Conservation (phyloP, 2,797 vertebrate species). For the Lepilemur septentrionalis region DNA sequence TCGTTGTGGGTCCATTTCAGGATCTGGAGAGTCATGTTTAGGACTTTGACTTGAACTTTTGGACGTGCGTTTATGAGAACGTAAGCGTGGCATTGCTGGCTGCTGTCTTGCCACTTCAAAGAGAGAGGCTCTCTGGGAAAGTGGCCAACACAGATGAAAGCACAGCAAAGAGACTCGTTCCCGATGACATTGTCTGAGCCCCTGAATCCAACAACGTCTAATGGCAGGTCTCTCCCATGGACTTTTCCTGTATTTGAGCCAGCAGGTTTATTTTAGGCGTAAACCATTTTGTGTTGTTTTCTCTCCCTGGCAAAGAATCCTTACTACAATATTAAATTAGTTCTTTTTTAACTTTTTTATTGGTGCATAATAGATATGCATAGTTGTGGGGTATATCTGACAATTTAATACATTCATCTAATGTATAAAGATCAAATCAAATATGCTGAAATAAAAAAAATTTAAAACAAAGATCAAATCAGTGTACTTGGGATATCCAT, state of each 20-base stretch:
- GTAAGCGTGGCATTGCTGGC: neutral
- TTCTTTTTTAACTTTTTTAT: neutral
- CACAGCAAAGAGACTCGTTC: neutral
- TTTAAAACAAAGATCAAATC: neutral
- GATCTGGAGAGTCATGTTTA: neutral
- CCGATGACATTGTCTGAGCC: neutral
- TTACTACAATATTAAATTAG: neutral
- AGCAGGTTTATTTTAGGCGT: neutral
- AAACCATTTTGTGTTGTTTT: neutral
- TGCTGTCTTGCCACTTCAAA: neutral
- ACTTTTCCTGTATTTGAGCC: neutral
- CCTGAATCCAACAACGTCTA: neutral
- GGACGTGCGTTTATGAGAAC: neutral
- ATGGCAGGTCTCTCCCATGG: too few relatives aligned
- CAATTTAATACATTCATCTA: neutral
- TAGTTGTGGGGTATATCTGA: neutral
- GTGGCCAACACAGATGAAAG: neutral
- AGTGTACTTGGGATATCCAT: neutral
- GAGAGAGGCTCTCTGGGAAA: neutral
- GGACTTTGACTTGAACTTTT: neutral
- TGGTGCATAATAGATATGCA: neutral
- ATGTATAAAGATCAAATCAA: neutral
- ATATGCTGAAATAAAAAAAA: too few relatives aligned
- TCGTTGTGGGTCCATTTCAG: neutral
- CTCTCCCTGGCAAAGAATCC: neutral